Conservation (phyloP, 1,140 invertebrate species). For the Ganaspis sp. region DNA sequence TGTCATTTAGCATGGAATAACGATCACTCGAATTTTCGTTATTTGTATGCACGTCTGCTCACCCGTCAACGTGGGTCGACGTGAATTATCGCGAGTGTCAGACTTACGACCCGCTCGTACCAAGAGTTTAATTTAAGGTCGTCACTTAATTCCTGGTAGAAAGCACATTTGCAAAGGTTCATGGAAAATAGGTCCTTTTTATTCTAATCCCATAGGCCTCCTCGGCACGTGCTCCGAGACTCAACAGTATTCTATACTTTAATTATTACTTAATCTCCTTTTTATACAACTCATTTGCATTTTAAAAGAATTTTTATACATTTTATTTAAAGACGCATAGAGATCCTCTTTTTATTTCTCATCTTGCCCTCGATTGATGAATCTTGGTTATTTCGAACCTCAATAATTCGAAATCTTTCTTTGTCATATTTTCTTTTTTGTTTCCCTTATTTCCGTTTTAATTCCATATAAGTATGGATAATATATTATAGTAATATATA, state of each 20-base stretch:
- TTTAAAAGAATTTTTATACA: background rate
- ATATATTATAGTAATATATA: no score
- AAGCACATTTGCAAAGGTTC: conserved; percentile 65
- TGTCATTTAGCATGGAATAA: conserved; percentile 61
- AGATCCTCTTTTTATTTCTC: no score
- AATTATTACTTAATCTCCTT: conserved; percentile 1
- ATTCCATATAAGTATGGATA: no score
- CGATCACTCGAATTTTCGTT: conserved; percentile 67
- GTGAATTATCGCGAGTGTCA: conserved; percentile 71
- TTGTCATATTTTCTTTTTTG: no score
- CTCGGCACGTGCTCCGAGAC: conserved; percentile 57
- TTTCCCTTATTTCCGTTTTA: no score
- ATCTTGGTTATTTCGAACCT: no score
- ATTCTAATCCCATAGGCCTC: conserved; percentile 55
- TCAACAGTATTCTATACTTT: conserved; percentile 17
- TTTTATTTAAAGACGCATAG: no score
- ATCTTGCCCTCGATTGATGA: no score
- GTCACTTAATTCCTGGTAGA: conserved; percentile 71
- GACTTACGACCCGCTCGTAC: conserved; percentile 65
- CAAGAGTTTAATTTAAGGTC: conserved; percentile 73
- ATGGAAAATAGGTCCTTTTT: conserved; percentile 57
- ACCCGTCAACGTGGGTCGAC: conserved; percentile 65
- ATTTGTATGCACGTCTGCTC: conserved; percentile 68
- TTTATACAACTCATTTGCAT: background rate
- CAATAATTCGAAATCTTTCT: no score